Conservation (phyloP, 1,140 invertebrate species). For the Brachionus plicatilis region DNA sequence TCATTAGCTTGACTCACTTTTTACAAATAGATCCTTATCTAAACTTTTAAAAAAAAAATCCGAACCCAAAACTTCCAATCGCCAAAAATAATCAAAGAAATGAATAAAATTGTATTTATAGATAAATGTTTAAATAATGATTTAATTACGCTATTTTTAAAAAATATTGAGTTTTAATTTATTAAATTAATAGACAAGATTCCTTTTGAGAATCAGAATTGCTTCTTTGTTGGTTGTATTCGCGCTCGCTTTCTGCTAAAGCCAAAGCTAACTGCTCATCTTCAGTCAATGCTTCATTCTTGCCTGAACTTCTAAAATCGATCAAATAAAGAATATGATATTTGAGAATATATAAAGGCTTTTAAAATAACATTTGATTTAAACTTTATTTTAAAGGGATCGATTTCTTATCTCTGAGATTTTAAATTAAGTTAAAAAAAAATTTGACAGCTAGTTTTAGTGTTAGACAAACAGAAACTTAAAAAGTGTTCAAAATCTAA, state of each 20-base stretch:
- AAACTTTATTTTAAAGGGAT: neutral
- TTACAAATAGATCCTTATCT: too few species aligned
- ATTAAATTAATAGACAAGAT: neutral
- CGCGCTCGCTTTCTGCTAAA: slow-evolving; percentile 3
- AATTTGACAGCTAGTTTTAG: neutral
- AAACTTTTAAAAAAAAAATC: neutral
- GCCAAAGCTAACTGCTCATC: neutral
- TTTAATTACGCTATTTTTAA: neutral
- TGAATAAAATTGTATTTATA: neutral
- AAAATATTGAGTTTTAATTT: neutral
- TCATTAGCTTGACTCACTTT: too few species aligned
- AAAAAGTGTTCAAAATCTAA: neutral
- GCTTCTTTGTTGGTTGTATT: neutral
- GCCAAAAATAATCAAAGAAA: neutral
- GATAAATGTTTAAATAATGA: neutral
- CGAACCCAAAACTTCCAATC: neutral
- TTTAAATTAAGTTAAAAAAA: neutral
- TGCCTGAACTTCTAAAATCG: neutral
- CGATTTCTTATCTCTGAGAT: neutral
- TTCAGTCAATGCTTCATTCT: neutral
- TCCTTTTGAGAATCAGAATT: neutral
- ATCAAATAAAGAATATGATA: neutral
- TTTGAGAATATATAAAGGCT: neutral
- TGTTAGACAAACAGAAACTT: neutral
- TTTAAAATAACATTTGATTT: neutral